Evolutionary conservation across 2,888 invertebrate species (phyloP).

Genomic region (Pterostichus niger): DNA sequence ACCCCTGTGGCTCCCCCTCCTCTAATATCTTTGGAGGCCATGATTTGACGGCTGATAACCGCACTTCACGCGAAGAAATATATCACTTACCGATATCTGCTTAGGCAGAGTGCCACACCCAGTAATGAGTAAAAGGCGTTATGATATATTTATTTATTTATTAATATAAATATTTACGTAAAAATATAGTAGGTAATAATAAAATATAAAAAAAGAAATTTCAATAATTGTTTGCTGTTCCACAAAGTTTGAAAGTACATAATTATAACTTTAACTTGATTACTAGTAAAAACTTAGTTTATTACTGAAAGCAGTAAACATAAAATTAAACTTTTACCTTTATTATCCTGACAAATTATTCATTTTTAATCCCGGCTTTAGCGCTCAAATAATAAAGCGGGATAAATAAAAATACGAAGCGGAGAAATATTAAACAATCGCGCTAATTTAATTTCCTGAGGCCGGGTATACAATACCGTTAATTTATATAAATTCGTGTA

Average conservation of each 20-base stretch:
- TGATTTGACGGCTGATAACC: too few relatives aligned
- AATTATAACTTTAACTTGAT: constrained; percentile 31
- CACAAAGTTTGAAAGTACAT: constrained; percentile 5
- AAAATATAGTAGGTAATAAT: too few relatives aligned
- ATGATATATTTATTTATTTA: too few relatives aligned
- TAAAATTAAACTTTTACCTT: constrained; percentile 59
- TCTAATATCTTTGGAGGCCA: too few relatives aligned
- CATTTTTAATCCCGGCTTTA: constrained; percentile 57
- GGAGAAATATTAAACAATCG: constrained; percentile 53
- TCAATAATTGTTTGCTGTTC: not conserved
- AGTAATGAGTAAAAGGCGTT: too few relatives aligned
- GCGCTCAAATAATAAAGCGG: not conserved
- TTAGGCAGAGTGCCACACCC: too few relatives aligned
- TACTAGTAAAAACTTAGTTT: constrained; percentile 61
- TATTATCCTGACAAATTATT: constrained; percentile 61
- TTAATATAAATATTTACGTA: too few relatives aligned
- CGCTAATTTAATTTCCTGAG: constrained; percentile 53
- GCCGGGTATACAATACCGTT: constrained; percentile 36
- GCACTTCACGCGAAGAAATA: too few relatives aligned
- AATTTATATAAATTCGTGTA: constrained; percentile 62
- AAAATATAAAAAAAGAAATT: not conserved
- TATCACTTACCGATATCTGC: too few relatives aligned
- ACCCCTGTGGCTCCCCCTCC: too few relatives aligned
- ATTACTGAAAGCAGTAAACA: constrained; percentile 48
- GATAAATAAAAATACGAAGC: not conserved